Conservation (phyloP, 2,888 invertebrate genomes). For the Helleia helle region DNA sequence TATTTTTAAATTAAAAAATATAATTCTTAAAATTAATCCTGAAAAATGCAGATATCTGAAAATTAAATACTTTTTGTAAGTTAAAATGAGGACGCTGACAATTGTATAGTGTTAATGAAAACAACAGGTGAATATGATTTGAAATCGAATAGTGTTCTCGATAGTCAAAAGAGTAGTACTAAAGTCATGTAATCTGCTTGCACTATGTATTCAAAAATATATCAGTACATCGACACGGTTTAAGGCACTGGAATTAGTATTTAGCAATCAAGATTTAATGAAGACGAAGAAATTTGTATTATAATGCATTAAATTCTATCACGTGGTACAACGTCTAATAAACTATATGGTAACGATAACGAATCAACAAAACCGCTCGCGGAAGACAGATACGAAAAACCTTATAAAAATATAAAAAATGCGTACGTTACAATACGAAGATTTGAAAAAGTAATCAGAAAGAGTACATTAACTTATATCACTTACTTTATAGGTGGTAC, state of each 20-base stretch:
- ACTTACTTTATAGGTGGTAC: background rate
- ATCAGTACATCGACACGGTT: constrained; percentile 19
- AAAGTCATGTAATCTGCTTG: background rate
- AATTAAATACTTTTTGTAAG: too few species aligned
- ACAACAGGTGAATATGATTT: too few species aligned
- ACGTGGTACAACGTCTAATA: background rate
- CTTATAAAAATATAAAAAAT: constrained; percentile 5
- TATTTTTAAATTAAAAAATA: too few species aligned
- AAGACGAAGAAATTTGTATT: constrained; percentile 2
- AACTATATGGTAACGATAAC: background rate
- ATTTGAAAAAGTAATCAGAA: background rate
- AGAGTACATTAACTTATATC: background rate
- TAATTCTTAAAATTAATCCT: too few species aligned
- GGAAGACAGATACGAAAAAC: background rate
- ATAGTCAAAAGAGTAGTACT: too few species aligned
- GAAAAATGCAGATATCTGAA: too few species aligned
- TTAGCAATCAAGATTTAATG: constrained; percentile 7
- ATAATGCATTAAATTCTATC: background rate
- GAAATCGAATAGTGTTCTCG: too few species aligned
- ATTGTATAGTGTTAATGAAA: too few species aligned
- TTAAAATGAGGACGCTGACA: too few species aligned
- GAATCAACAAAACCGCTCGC: background rate
- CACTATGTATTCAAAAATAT: constrained; percentile 4
- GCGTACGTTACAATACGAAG: background rate
- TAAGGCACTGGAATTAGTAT: constrained; percentile 42